phyloP scores from a whole-genome alignment of 2,888 invertebrate species.

The Cantharis flavilabris region DNA sequence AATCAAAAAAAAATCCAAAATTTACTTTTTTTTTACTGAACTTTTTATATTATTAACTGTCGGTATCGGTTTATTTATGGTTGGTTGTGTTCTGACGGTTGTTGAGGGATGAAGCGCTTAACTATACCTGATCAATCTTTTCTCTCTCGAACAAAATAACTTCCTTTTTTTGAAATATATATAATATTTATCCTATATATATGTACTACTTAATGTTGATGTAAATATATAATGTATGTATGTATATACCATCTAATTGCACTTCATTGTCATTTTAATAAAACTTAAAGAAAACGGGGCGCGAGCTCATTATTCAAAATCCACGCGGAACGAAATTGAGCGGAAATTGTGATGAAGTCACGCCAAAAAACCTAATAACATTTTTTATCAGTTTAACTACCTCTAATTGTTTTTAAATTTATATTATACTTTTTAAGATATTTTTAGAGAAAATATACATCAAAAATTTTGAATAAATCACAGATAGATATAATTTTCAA shows the following conservation, averaged over 20 bases:
- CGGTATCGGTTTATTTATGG: conserved; percentile 63
- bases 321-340: conserved; percentile 20
- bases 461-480: conserved; percentile 65
- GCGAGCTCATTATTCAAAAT: conserved; percentile 17
- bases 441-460: conserved; percentile 65
- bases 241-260: conserved; percentile 66
- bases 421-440: conserved; percentile 59
- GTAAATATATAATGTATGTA: conserved; percentile 60
- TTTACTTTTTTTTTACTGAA: not conserved
- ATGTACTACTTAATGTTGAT: conserved; percentile 59
- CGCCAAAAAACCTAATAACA: conserved; percentile 32
- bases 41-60: conserved; percentile 53
- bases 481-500: conserved; percentile 62
- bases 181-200: conserved; percentile 57
- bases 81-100: conserved; percentile 58
- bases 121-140: conserved; percentile 64
- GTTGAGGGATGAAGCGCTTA: conserved; percentile 56
- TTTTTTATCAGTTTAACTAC: conserved; percentile 52
- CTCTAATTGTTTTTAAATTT: conserved; percentile 56
- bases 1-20: not conserved
- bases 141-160: conserved; percentile 69
- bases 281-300: conserved; percentile 47
- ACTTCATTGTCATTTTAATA: conserved; percentile 62
- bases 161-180: conserved; percentile 59
- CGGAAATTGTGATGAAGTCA: conserved; percentile 20